Conservation (phyloP, 2,888 invertebrate genomes). For the Eucera pruinosa region DNA sequence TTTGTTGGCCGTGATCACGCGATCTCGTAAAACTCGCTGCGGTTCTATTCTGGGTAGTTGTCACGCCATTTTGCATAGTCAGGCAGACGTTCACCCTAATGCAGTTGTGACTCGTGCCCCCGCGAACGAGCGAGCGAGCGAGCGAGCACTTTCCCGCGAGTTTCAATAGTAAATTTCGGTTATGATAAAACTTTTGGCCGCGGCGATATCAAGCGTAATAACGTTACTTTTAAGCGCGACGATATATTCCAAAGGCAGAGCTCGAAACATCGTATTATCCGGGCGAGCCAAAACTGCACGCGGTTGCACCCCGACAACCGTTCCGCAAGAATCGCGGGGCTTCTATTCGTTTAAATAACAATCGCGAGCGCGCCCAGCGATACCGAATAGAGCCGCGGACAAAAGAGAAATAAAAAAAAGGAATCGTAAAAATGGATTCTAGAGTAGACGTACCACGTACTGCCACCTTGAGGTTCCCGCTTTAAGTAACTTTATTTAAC, state of each 20-base stretch:
- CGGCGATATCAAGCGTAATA: conserved; percentile 56
- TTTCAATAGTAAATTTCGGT: conserved; percentile 72
- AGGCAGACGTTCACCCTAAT: conserved; percentile 79
- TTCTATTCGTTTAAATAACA: conserved; percentile 46
- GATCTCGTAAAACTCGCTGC: conserved; percentile 79
- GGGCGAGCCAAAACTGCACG: conserved; percentile 24
- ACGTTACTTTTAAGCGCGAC: conserved; percentile 59
- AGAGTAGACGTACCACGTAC: too few species aligned
- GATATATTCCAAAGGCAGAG: conserved; percentile 38
- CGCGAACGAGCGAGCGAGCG: too few species aligned
- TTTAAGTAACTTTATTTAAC: too few species aligned
- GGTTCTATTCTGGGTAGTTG: conserved; percentile 81
- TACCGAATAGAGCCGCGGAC: neutral
- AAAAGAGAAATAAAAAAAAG: neutral
- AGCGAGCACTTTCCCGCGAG: too few species aligned
- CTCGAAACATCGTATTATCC: conserved; percentile 48
- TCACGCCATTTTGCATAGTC: conserved; percentile 81
- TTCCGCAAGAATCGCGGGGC: neutral
- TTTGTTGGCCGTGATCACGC: conserved; percentile 77
- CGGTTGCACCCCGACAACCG: neutral
- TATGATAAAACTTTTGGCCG: conserved; percentile 65
- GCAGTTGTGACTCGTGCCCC: conserved; percentile 65
- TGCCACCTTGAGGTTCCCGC: too few species aligned
- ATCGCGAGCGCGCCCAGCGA: conserved; percentile 6
- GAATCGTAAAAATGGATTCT: too few species aligned